These are phyloP conservation scores for Yponomeuta sedellus DNA, from an alignment of 2,888 invertebrate species.

Conservation along the genomic window DNA sequence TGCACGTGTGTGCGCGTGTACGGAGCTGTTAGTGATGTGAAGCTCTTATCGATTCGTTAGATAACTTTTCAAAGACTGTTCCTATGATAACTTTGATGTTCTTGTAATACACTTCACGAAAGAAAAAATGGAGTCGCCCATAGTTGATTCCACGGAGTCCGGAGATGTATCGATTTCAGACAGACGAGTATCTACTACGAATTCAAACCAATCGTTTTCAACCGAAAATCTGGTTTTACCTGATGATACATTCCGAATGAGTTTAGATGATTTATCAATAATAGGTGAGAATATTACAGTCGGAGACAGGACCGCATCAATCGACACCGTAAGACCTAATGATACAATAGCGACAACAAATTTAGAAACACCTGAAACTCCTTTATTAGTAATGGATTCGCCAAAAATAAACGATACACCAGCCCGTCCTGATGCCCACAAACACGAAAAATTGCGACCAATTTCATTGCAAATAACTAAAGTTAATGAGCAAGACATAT, in stretches of 20 bases:
- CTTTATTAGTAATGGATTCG: conserved; percentile 19
- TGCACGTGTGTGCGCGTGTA: conserved; percentile 52
- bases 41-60: conserved; percentile 69
- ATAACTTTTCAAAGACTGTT: conserved; percentile 61
- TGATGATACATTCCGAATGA: conserved; percentile 62
- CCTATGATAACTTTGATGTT: conserved; percentile 20
- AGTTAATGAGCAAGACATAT: conserved; percentile 29
- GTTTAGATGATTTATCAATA: conserved; percentile 51
- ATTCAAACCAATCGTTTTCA: conserved; percentile 50
- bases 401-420: background rate
- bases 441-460: conserved; percentile 21
- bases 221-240: conserved; percentile 52
- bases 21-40: conserved; percentile 54
- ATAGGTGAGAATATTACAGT: conserved; percentile 67
- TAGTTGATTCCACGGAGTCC: conserved; percentile 35
- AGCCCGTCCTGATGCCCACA: background rate
- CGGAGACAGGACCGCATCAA: conserved; percentile 39
- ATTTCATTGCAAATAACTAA: background rate
- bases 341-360: conserved; percentile 4
- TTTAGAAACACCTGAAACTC: conserved; percentile 27
- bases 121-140: conserved; percentile 18
- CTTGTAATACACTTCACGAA: background rate
- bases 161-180: conserved; percentile 31
- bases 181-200: conserved; percentile 31
- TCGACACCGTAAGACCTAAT: conserved; percentile 29